A percentile compares a stretch with the other conserved stretches of the same genome.
Evolutionary conservation across 1,140 invertebrate species (phyloP).

Genomic region (Lineus longissimus): DNA sequence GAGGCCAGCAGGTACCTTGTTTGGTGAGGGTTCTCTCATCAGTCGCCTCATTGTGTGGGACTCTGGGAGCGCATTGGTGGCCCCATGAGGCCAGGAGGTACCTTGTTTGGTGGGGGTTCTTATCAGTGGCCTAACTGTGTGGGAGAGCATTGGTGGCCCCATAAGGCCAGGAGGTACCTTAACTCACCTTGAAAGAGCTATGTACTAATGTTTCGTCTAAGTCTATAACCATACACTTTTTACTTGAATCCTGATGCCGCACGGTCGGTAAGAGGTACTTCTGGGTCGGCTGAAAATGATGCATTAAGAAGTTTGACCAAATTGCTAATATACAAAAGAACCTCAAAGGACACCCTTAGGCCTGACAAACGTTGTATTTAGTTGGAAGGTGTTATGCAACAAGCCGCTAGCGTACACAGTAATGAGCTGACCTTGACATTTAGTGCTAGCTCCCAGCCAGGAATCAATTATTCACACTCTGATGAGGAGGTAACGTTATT

Average conservation of each 20-base stretch:
- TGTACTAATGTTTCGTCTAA: conserved; percentile 18
- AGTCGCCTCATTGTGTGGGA: too few species aligned
- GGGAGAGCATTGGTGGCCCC: too few species aligned
- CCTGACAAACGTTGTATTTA: neutral
- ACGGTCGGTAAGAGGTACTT: conserved; percentile 73
- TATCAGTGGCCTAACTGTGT: too few species aligned
- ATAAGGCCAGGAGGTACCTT: too few species aligned
- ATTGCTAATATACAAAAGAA: neutral
- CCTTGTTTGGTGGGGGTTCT: too few species aligned
- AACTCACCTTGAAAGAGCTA: conserved; percentile 15
- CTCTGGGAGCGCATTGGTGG: too few species aligned
- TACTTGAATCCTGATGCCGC: conserved; percentile 69
- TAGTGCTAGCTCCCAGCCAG: neutral
- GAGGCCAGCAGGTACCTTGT: too few species aligned
- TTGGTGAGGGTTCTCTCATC: too few species aligned
- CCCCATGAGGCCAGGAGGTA: too few species aligned
- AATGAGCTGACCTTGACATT: neutral
- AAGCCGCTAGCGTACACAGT: neutral
- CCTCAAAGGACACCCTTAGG: neutral
- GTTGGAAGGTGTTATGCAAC: neutral
- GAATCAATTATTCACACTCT: too few species aligned
- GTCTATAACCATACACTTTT: conserved; percentile 22
- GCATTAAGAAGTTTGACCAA: neutral
- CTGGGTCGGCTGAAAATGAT: conserved; percentile 55
- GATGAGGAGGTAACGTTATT: too few species aligned